Evolutionary conservation across 2,113 vertebrate species (phyloP).

Genomic region (Atlantisia rogersi): DNA sequence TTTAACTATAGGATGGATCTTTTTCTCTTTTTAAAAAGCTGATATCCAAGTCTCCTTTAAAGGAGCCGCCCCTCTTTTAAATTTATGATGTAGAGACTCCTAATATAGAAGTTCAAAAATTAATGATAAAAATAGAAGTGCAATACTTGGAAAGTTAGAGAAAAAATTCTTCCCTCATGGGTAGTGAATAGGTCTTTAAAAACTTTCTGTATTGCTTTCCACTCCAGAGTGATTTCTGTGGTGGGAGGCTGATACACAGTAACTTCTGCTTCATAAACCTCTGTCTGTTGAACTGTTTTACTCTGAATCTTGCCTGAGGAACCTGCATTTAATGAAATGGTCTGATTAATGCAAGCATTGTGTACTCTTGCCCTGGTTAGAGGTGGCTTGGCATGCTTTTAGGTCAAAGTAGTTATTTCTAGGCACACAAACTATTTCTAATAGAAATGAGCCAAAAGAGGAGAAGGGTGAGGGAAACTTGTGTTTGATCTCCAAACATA

Average conservation of each 20-base stretch:
- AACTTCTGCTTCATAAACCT: constrained; percentile 14
- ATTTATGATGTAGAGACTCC: background rate
- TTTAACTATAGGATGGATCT: background rate
- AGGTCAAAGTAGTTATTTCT: background rate
- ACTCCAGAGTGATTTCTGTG: constrained; percentile 34
- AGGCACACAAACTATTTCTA: background rate
- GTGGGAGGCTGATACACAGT: background rate
- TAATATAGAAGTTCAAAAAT: constrained; percentile 9
- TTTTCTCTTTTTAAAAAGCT: background rate
- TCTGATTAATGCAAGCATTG: constrained; percentile 31
- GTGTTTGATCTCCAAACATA: constrained; percentile 20
- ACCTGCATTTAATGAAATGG: background rate
- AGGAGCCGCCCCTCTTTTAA: background rate
- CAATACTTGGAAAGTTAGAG: constrained; percentile 1
- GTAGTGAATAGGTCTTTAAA: constrained; percentile 34
- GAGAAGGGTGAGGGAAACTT: background rate
- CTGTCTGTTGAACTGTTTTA: background rate
- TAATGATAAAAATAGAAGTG: background rate
- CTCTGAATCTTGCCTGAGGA: background rate
- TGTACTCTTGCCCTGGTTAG: constrained; percentile 4
- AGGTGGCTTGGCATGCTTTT: background rate
- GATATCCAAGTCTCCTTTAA: background rate
- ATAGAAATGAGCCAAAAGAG: background rate
- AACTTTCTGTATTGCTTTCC: constrained; percentile 6
- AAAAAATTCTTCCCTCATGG: background rate